Evolutionary conservation across 2,888 invertebrate species (phyloP).

Genomic region (Bellardia bayeri): DNA sequence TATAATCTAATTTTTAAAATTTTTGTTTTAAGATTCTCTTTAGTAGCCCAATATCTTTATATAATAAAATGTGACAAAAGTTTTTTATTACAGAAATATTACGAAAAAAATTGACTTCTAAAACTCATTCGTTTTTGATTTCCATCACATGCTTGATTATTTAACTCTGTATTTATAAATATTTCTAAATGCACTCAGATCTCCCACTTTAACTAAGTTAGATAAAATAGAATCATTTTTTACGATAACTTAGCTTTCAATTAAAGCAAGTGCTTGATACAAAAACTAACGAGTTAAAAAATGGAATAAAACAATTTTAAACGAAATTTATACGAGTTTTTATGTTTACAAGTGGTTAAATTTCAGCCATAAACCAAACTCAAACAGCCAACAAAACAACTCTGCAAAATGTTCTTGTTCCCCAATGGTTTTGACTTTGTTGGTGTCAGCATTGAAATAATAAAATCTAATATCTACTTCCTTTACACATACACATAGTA

Average conservation of each 20-base stretch:
- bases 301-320: background rate
- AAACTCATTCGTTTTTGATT: too few relatives aligned
- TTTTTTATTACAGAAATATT: too few relatives aligned
- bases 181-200: too few relatives aligned
- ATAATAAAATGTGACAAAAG: too few relatives aligned
- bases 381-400: background rate
- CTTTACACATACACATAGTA: background rate
- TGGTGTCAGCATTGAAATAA: background rate
- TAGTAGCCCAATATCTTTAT: too few relatives aligned
- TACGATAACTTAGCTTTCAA: background rate
- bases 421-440: background rate
- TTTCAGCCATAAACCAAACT: background rate
- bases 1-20: too few relatives aligned
- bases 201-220: too few relatives aligned
- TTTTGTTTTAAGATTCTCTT: too few relatives aligned
- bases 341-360: background rate
- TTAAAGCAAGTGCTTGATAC: background rate
- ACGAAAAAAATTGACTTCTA: too few relatives aligned
- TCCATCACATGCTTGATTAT: too few relatives aligned
- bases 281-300: conserved; percentile 22
- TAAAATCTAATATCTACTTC: background rate
- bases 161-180: too few relatives aligned
- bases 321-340: background rate
- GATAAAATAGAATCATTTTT: background rate
- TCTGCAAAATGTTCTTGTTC: background rate